These are phyloP conservation scores for Apodemia duryi DNA, from an alignment of 2,888 invertebrate species.

Conservation along the genomic window DNA sequence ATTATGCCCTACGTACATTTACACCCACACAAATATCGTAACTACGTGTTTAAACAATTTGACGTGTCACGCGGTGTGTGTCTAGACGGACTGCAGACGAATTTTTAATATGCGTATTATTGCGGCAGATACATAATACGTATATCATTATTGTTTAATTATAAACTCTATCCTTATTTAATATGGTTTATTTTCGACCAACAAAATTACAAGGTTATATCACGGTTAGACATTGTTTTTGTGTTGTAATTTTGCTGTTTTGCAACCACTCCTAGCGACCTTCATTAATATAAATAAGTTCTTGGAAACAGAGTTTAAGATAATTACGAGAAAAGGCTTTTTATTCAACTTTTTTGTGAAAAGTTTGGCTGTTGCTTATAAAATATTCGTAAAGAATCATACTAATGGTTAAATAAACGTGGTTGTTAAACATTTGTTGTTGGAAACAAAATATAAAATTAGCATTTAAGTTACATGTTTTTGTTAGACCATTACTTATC, in stretches of 20 bases:
- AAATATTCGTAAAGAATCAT: neutral
- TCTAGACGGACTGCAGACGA: slow-evolving; percentile 72
- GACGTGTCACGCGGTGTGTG: slow-evolving; percentile 51
- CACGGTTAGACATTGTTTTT: slow-evolving; percentile 12
- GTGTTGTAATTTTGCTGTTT: slow-evolving; percentile 11
- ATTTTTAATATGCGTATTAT: slow-evolving; percentile 52
- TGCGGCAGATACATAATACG: neutral
- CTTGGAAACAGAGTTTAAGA: slow-evolving; percentile 2
- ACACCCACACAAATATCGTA: slow-evolving; percentile 5
- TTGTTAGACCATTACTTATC: too few relatives aligned
- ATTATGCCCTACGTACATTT: neutral
- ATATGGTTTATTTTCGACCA: neutral
- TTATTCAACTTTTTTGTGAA: slow-evolving; percentile 1
- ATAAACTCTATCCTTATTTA: neutral
- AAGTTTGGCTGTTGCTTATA: neutral
- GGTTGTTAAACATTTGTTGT: too few relatives aligned
- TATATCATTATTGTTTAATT: neutral
- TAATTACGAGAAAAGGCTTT: slow-evolving; percentile 8
- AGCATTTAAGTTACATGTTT: too few relatives aligned
- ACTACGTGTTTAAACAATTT: slow-evolving; percentile 40
- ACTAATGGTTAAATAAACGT: too few relatives aligned
- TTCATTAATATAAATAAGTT: slow-evolving; percentile 5
- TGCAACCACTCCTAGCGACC: neutral
- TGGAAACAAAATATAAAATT: too few relatives aligned
- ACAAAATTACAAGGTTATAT: slow-evolving; percentile 6